These are phyloP conservation scores for Hemitrygon akajei DNA, from an alignment of 2,797 vertebrate genomes.

Conservation along the genomic window DNA sequence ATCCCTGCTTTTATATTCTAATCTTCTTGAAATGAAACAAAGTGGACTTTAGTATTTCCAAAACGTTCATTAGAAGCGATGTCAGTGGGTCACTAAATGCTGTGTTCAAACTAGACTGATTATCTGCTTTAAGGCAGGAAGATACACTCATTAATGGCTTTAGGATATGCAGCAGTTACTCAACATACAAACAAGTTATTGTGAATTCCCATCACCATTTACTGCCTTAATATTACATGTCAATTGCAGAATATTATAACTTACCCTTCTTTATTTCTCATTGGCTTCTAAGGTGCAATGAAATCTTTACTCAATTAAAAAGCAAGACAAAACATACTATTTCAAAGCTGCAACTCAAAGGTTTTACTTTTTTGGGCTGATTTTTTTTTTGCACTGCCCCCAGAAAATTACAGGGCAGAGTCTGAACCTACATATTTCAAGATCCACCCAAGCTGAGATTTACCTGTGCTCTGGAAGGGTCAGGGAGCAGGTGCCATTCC, in stretches of 20 bases:
- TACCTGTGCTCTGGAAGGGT: slow-evolving; percentile 7
- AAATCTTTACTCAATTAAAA: slow-evolving; percentile 1
- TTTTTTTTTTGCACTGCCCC: background rate
- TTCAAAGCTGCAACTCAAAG: background rate
- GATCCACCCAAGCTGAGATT: background rate
- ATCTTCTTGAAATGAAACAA: too few relatives aligned
- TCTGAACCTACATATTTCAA: background rate
- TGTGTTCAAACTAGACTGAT: background rate
- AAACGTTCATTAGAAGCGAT: background rate
- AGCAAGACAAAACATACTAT: background rate
- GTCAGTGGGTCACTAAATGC: background rate
- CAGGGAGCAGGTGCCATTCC: background rate
- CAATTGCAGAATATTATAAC: background rate
- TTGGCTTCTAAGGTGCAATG: background rate
- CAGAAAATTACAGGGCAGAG: background rate
- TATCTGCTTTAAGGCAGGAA: background rate
- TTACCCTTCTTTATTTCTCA: background rate
- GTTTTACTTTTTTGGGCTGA: background rate
- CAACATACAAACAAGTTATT: background rate
- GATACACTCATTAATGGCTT: background rate
- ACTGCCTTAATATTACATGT: background rate
- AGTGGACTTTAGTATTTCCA: background rate
- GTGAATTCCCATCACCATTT: background rate
- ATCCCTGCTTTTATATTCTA: too few relatives aligned
- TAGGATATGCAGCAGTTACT: background rate